Percentiles rank a stretch among this genome's conserved stretches.
Conservation (phyloP, 2,888 invertebrate species). For the Tubiluchus corallicola region DNA sequence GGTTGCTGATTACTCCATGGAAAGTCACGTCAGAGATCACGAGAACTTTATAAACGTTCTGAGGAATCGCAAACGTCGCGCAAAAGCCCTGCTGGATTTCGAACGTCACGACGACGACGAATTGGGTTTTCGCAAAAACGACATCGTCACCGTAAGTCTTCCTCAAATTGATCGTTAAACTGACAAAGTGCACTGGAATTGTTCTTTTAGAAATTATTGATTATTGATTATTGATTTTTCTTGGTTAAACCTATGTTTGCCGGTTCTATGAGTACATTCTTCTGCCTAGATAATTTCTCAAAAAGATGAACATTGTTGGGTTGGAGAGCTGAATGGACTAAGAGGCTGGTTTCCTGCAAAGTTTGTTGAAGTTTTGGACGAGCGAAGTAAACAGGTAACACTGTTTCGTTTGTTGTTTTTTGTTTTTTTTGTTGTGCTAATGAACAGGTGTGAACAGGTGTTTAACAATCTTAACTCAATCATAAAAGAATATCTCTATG, state of each 20-base stretch:
- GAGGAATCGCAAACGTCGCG: slow-evolving; percentile 62
- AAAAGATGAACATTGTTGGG: slow-evolving; percentile 97
- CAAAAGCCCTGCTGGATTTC: slow-evolving; percentile 90
- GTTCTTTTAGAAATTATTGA: background rate
- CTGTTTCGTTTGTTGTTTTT: background rate
- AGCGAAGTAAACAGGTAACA: slow-evolving; percentile 53
- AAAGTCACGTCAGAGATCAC: slow-evolving; percentile 81
- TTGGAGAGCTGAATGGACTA: slow-evolving; percentile 85
- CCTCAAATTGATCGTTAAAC: background rate
- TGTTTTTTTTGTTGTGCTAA: background rate
- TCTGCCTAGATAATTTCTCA: slow-evolving; percentile 48
- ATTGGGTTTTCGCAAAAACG: slow-evolving; percentile 90
- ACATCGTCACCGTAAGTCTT: slow-evolving; percentile 68
- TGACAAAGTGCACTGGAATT: background rate
- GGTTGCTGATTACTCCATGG: slow-evolving; percentile 83
- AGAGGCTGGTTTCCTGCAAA: slow-evolving; percentile 87
- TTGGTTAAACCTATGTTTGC: slow-evolving; percentile 1
- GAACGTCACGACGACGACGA: slow-evolving; percentile 96
- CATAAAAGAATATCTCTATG: no score
- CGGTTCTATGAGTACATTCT: background rate
- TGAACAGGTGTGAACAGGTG: no score
- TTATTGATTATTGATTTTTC: background rate
- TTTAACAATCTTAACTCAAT: no score
- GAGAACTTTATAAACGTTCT: slow-evolving; percentile 87
- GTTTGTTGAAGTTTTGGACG: slow-evolving; percentile 87